Conservation (phyloP, 2,888 invertebrate species). For the Tortrix viridana region DNA sequence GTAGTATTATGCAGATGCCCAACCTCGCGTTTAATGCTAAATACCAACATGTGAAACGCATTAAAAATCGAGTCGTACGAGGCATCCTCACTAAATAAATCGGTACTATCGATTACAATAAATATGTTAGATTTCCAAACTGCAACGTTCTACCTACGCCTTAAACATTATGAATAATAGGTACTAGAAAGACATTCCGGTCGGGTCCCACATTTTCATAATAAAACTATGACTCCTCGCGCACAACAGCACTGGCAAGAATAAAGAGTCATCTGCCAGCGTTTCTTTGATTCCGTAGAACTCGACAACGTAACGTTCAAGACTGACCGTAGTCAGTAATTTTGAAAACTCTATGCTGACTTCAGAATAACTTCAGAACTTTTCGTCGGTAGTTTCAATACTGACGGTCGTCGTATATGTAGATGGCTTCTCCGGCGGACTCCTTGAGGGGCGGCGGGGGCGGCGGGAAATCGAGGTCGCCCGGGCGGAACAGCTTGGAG, state of each 20-base stretch:
- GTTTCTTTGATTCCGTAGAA: neutral
- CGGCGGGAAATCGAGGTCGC: slow-evolving; percentile 74
- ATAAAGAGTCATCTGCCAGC: slow-evolving; percentile 44
- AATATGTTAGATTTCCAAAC: slow-evolving; percentile 38
- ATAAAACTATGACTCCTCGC: slow-evolving; percentile 54
- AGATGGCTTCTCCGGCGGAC: slow-evolving; percentile 87
- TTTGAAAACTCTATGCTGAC: slow-evolving; percentile 54
- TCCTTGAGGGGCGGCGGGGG: slow-evolving; percentile 83
- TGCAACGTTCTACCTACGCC: slow-evolving; percentile 32
- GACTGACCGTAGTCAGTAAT: slow-evolving; percentile 80
- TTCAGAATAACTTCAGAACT: too few species aligned
- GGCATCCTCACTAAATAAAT: slow-evolving; percentile 24
- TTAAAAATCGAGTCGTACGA: slow-evolving; percentile 7
- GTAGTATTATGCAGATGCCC: slow-evolving; percentile 10
- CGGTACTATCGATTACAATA: slow-evolving; percentile 34
- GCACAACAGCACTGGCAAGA: slow-evolving; percentile 60
- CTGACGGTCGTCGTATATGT: slow-evolving; percentile 79
- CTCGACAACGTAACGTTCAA: slow-evolving; percentile 18
- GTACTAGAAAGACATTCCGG: slow-evolving; percentile 58
- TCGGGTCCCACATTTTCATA: slow-evolving; percentile 68
- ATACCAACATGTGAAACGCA: slow-evolving; percentile 1
- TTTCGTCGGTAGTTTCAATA: slow-evolving; percentile 46
- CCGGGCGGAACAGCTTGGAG: slow-evolving; percentile 78
- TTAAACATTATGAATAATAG: slow-evolving; percentile 44
- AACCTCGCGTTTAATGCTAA: neutral